A percentile compares a stretch with the other conserved stretches of the same genome.
phyloP scores from a whole-genome alignment of 1,140 invertebrate genomes.

The Adelges cooleyi region DNA sequence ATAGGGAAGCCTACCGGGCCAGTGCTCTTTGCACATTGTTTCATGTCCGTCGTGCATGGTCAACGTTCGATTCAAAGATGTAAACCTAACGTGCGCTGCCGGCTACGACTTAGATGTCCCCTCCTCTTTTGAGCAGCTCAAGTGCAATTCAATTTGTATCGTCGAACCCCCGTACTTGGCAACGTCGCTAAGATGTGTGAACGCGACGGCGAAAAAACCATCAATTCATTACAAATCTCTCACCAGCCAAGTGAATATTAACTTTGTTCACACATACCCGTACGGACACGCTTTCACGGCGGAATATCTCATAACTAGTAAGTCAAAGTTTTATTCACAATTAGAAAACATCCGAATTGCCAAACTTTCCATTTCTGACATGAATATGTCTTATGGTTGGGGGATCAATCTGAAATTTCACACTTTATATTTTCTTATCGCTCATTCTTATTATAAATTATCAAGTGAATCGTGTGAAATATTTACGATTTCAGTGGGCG shows the following conservation, averaged over 20 bases:
- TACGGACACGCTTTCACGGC: neutral
- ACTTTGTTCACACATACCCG: neutral
- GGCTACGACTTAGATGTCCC: too few relatives aligned
- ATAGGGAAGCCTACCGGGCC: neutral
- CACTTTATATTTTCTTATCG: too few relatives aligned
- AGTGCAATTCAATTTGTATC: slow-evolving; percentile 8
- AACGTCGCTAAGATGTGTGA: neutral
- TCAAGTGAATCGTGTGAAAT: too few relatives aligned
- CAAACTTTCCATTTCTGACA: too few relatives aligned
- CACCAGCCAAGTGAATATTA: slow-evolving; percentile 7
- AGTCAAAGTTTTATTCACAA: too few relatives aligned
- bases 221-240: neutral
- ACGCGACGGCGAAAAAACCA: neutral
- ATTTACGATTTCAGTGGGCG: too few relatives aligned
- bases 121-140: too few relatives aligned
- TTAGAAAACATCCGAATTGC: too few relatives aligned
- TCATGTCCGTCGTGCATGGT: slow-evolving; percentile 61
- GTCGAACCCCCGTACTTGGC: neutral
- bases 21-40: slow-evolving; percentile 54
- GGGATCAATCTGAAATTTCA: too few relatives aligned
- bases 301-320: slow-evolving; percentile 9
- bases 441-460: too few relatives aligned
- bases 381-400: too few relatives aligned
- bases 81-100: slow-evolving; percentile 38
- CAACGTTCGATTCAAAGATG: slow-evolving; percentile 46